These are phyloP conservation scores for Macrochelys suwanniensis DNA, from an alignment of 2,797 vertebrate genomes.

Conservation along the genomic window DNA sequence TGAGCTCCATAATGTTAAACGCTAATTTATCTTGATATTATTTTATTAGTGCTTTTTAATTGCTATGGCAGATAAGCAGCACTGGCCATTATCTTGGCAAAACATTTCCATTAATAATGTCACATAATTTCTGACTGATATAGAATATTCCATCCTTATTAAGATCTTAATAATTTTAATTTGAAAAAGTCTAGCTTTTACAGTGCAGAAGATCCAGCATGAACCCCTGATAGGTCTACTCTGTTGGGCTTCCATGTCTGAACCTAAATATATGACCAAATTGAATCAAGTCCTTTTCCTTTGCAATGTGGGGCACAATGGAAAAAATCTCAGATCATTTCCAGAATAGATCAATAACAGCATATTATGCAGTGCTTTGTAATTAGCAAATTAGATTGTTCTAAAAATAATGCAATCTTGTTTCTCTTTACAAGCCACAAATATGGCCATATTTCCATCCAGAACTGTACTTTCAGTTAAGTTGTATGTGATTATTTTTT, in stretches of 20 bases:
- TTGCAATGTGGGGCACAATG: background rate
- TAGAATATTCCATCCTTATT: slow-evolving; percentile 34
- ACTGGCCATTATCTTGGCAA: slow-evolving; percentile 55
- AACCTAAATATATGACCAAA: background rate
- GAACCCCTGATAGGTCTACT: background rate
- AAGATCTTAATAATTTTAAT: slow-evolving; percentile 20
- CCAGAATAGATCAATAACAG: background rate
- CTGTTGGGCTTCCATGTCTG: background rate
- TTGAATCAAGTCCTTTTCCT: background rate
- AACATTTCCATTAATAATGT: slow-evolving; percentile 69
- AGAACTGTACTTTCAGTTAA: background rate
- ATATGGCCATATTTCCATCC: background rate
- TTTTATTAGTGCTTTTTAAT: slow-evolving; percentile 77
- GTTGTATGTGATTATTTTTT: background rate
- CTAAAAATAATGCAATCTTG: background rate
- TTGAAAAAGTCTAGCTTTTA: background rate
- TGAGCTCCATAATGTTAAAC: slow-evolving; percentile 49
- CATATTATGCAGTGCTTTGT: background rate
- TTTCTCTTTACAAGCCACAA: background rate
- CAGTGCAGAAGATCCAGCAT: background rate
- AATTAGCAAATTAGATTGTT: background rate
- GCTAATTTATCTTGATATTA: slow-evolving; percentile 67
- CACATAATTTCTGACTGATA: slow-evolving; percentile 22
- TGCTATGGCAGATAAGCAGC: slow-evolving; percentile 64
- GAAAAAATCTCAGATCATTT: background rate